phyloP scores from a whole-genome alignment of 2,113 vertebrate genomes.

The Atractosteus spatula region DNA sequence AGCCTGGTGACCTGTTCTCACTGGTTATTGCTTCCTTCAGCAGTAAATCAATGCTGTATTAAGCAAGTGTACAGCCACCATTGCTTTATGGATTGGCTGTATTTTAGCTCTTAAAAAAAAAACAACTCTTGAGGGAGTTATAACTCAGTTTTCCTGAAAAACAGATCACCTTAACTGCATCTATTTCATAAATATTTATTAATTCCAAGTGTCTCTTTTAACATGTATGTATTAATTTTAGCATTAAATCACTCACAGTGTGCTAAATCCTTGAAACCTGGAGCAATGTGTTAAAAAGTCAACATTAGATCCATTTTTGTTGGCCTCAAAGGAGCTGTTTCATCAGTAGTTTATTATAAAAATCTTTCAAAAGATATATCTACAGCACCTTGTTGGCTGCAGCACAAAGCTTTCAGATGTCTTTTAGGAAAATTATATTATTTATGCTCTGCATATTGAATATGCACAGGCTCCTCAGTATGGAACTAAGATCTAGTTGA shows the following conservation, averaged over 20 bases:
- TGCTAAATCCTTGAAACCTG: conserved; percentile 34
- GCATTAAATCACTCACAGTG: conserved; percentile 53
- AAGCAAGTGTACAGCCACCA: conserved; percentile 27
- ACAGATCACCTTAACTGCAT: conserved; percentile 21
- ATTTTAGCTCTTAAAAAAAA: conserved; percentile 46
- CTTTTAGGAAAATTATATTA: neutral
- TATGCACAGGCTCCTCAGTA: neutral
- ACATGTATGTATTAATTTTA: conserved; percentile 45
- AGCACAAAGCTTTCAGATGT: conserved; percentile 4
- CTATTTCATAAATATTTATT: conserved; percentile 56
- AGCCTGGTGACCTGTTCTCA: conserved; percentile 14
- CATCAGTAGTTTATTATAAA: conserved; percentile 3
- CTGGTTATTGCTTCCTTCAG: conserved; percentile 10
- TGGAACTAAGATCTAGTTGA: neutral
- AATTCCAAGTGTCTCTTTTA: conserved; percentile 41
- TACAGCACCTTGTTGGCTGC: conserved; percentile 22
- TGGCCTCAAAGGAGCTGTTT: conserved; percentile 18
- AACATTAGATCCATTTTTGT: conserved; percentile 27
- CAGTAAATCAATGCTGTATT: conserved; percentile 28
- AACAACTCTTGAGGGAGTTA: conserved; percentile 28
- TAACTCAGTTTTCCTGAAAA: conserved; percentile 36
- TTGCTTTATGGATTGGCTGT: conserved; percentile 43
- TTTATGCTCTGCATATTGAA: neutral
- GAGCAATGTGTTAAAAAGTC: conserved; percentile 31
- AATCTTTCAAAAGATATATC: too few species aligned